A percentile compares a stretch with the other conserved stretches of the same genome.
Evolutionary conservation across 1,140 invertebrate species (phyloP).

Genomic region (Reticulitermes speratus): DNA sequence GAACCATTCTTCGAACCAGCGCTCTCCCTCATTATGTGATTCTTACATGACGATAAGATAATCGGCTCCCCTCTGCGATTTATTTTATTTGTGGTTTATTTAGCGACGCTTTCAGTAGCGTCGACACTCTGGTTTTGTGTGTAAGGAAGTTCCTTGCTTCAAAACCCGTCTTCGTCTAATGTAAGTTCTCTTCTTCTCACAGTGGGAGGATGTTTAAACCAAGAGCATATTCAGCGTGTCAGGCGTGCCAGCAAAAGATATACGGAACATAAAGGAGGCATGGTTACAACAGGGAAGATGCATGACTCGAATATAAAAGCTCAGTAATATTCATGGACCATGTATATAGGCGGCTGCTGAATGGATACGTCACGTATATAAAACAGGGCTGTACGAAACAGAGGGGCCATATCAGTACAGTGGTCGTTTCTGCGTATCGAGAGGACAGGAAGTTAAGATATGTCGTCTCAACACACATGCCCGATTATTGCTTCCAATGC

Average conservation of each 20-base stretch:
- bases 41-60: background rate
- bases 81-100: no score
- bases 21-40: background rate
- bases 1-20: background rate
- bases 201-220: background rate
- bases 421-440: no score
- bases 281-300: background rate
- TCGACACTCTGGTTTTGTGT: background rate
- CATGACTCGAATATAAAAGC: constrained; percentile 6
- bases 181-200: background rate
- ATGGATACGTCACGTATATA: background rate
- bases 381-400: background rate
- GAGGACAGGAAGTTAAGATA: no score
- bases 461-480: no score
- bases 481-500: no score
- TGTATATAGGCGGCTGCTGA: background rate
- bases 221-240: background rate
- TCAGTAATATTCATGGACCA: background rate
- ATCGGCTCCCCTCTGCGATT: background rate
- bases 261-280: background rate
- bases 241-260: constrained; percentile 11
- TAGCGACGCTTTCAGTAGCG: no score
- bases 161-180: background rate
- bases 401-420: no score
- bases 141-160: constrained; percentile 7